Percentiles rank a stretch among this genome's conserved stretches.
Evolutionary conservation across 2,797 vertebrate species (phyloP).

Genomic region (Notamacropus eugenii): DNA sequence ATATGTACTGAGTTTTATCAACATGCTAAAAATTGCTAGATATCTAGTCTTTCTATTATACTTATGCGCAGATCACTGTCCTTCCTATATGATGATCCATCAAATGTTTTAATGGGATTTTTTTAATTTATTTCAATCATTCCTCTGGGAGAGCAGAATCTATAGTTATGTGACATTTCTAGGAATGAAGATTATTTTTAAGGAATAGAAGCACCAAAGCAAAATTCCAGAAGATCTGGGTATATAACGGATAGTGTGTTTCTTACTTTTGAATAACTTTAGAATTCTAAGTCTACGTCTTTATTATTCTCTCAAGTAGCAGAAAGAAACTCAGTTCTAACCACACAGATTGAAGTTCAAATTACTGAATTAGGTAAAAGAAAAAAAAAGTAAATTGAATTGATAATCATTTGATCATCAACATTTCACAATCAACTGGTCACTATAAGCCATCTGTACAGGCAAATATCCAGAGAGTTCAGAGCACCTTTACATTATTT

Average conservation of each 20-base stretch:
- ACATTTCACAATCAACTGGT: background rate
- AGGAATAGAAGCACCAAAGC: background rate
- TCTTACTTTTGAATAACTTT: background rate
- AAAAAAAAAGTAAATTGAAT: background rate
- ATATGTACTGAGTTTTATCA: background rate
- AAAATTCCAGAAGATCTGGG: background rate
- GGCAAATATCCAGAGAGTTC: background rate
- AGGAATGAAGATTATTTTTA: background rate
- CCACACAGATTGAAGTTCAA: background rate
- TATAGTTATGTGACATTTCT: background rate
- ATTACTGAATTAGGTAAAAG: background rate
- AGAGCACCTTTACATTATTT: background rate
- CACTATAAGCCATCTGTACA: no score
- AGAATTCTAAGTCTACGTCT: background rate
- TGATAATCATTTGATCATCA: background rate
- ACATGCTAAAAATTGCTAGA: background rate
- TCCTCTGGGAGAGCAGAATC: background rate
- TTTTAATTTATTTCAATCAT: background rate
- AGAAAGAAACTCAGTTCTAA: background rate
- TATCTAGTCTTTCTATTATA: background rate
- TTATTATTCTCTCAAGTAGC: background rate
- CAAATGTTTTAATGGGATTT: background rate
- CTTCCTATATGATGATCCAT: background rate
- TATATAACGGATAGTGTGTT: background rate
- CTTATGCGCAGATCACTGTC: background rate